Percentiles rank a stretch among this genome's conserved stretches.
Conservation (phyloP, 2,888 invertebrate species). For the Selenia dentaria region DNA sequence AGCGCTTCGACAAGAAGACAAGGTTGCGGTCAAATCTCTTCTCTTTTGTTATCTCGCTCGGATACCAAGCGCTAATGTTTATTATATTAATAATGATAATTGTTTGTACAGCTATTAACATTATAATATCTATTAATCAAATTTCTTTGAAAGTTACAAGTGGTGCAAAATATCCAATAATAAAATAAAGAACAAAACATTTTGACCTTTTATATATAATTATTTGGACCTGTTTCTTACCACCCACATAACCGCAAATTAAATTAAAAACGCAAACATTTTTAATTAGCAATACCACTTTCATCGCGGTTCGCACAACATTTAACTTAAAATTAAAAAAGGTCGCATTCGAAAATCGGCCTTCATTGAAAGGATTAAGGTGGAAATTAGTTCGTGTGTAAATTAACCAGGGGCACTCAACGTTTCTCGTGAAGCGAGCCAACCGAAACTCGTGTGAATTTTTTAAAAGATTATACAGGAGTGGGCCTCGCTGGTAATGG, state of each 20-base stretch:
- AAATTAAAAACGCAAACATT: conserved; percentile 43
- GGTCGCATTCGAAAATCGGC: conserved; percentile 28
- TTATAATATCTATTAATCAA: too few species aligned
- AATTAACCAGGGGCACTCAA: conserved; percentile 47
- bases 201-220: conserved; percentile 15
- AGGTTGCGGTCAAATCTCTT: too few species aligned
- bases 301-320: conserved; percentile 48
- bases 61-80: too few species aligned
- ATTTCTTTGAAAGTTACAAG: too few species aligned
- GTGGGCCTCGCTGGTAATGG: conserved; percentile 57
- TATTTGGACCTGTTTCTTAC: conserved; percentile 19
- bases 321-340: conserved; percentile 44
- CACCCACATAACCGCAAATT: conserved; percentile 26
- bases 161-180: too few species aligned
- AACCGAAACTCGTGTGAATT: conserved; percentile 64
- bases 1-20: too few species aligned
- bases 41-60: too few species aligned
- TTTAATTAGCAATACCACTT: conserved; percentile 62
- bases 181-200: too few species aligned
- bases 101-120: too few species aligned
- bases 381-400: conserved; percentile 30
- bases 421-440: conserved; percentile 41
- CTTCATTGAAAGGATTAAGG: conserved; percentile 26
- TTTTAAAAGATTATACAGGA: conserved; percentile 77
- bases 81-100: too few species aligned